Evolutionary conservation across 2,888 invertebrate genomes (phyloP).

Genomic region (Abrostola tripartita): DNA sequence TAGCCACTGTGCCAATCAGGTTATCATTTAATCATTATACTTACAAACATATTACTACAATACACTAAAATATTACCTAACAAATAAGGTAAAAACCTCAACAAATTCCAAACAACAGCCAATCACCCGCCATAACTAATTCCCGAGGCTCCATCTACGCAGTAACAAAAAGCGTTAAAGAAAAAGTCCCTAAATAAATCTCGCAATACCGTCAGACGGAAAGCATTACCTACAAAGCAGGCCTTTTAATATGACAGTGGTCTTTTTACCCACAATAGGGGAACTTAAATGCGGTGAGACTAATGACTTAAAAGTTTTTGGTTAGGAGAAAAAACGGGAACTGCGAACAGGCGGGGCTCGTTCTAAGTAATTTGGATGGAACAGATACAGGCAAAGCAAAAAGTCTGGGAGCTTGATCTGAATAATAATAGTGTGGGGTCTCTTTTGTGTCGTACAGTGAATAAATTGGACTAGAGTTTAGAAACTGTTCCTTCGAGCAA

Average conservation of each 20-base stretch:
- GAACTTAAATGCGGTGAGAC: constrained; percentile 51
- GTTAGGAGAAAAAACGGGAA: constrained; percentile 59
- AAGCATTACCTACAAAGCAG: constrained; percentile 28
- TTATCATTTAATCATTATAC: too few species aligned
- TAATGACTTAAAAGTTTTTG: constrained; percentile 68
- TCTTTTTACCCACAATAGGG: constrained; percentile 45
- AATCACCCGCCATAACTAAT: not conserved
- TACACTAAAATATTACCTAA: too few species aligned
- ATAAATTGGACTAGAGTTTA: constrained; percentile 8
- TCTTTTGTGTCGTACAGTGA: constrained; percentile 10
- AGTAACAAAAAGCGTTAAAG: not conserved
- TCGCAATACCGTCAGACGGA: constrained; percentile 1
- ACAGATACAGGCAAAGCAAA: constrained; percentile 61
- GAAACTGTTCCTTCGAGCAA: constrained; percentile 1
- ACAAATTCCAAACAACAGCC: not conserved
- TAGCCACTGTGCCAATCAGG: too few species aligned
- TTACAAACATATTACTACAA: too few species aligned
- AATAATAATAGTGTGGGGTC: constrained; percentile 58
- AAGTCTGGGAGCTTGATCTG: constrained; percentile 61
- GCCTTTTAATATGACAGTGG: constrained; percentile 28
- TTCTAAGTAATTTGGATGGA: constrained; percentile 61
- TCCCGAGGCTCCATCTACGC: not conserved
- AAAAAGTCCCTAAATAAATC: constrained; percentile 18
- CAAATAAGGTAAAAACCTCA: too few species aligned
- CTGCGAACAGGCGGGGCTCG: constrained; percentile 65